Evolutionary conservation across 2,888 invertebrate genomes (phyloP), one percentile per base, ranked within the genome.

Genomic region (Heliconius charithonia): DNA sequence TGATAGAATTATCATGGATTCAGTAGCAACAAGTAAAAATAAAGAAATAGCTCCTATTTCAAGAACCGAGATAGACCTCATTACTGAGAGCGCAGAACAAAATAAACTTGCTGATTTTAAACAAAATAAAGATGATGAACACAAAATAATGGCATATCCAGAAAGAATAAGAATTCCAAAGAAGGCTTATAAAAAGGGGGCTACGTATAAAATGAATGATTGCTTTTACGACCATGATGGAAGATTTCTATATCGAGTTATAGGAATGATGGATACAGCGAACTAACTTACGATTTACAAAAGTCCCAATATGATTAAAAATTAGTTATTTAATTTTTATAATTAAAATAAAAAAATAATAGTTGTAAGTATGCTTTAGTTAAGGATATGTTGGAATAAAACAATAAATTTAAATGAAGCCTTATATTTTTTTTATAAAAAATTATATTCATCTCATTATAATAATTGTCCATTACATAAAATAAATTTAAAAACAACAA

Each of bases 191-290:
- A 96, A 96, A 83, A 91, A 89, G 85, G 97, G 96, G 41, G 96
- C 95, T 67, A 96, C 96, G 13, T 98, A 97, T 86, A 97, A 96
- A 91, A 94, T 97, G 0, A 96, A 97, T 82, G 97, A 98, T 90
- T 97, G 97, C 85, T 98, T 96, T 88, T 98, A 98, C 90, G 97
- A 97, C 87, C 95, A 96, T 88, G 97, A 97, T 93, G 98, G 98
- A 0, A 95, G 94, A 87, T 97, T 98, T 93, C 93, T 98, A 78
- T 98, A 97, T 88, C 95, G 97, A 86, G 97, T 97, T 70, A 96
- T 97, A 82, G 97, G 97, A 80, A 96, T 97, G 96, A 90, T 89
- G 74, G 85, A 84, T 79, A 86, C 85, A n/a, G n/a, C 25, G 13
- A 74, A 65, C 82, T 80, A 83, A 41, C 76, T 81, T 16, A n/a